These are phyloP conservation scores for Pangasius krempfi DNA, from an alignment of 2,797 vertebrate species.

Conservation along the genomic window DNA sequence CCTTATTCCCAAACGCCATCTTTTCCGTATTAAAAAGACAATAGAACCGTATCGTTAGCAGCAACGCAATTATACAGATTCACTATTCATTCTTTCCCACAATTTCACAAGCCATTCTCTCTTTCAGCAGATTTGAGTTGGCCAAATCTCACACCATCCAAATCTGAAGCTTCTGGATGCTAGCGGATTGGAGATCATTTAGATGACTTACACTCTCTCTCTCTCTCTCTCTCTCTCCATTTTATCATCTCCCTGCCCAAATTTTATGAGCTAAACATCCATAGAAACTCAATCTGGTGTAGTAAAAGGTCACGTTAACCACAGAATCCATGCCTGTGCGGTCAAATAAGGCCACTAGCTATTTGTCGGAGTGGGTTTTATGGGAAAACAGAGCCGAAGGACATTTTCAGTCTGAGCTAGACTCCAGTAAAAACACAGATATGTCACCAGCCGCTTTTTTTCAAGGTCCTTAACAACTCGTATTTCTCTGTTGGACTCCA, in stretches of 20 bases:
- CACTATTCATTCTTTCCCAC: background rate
- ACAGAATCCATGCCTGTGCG: background rate
- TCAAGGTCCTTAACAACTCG: background rate
- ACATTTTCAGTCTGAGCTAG: background rate
- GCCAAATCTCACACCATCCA: background rate
- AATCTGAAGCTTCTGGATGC: background rate
- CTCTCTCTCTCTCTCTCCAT: too few species aligned
- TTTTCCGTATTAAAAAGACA: background rate
- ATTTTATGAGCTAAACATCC: background rate
- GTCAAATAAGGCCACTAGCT: background rate
- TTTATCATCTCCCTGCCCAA: background rate
- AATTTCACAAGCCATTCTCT: background rate
- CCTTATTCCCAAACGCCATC: background rate
- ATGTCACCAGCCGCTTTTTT: background rate
- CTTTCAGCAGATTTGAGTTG: background rate
- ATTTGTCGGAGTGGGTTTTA: constrained; percentile 1
- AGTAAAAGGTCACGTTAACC: constrained; percentile 10
- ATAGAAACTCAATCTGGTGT: background rate
- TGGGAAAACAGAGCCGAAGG: background rate
- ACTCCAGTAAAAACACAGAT: constrained; percentile 18
- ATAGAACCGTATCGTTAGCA: background rate
- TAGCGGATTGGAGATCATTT: background rate
- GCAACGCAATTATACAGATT: background rate
- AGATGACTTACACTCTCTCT: too few species aligned
- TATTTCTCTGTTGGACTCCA: constrained; percentile 1